Evolutionary conservation across 2,797 vertebrate species (phyloP).

Genomic region (Gephyroberyx darwinii): DNA sequence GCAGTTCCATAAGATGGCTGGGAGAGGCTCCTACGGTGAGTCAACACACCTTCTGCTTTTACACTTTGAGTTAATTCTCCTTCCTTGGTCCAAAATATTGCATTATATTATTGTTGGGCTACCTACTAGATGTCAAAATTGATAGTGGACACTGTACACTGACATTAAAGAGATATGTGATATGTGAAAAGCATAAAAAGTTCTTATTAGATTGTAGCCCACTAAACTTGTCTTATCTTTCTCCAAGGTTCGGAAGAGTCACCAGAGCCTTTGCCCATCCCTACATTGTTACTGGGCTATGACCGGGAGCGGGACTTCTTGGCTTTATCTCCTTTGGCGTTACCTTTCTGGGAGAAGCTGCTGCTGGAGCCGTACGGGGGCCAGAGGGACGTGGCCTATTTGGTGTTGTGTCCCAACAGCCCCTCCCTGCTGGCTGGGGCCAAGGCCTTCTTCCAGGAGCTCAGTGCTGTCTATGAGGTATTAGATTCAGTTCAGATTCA

Average conservation of each 20-base stretch:
- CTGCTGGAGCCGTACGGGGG: slow-evolving; percentile 94
- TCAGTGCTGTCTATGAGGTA: slow-evolving; percentile 97
- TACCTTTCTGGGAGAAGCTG: slow-evolving; percentile 98
- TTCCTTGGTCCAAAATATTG: not conserved
- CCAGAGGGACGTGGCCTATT: slow-evolving; percentile 93
- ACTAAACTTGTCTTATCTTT: slow-evolving; percentile 6
- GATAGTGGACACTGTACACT: not conserved
- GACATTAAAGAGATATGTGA: not conserved
- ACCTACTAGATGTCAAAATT: not conserved
- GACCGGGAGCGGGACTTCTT: slow-evolving; percentile 92
- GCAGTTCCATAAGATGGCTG: slow-evolving; percentile 99
- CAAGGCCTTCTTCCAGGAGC: slow-evolving; percentile 95
- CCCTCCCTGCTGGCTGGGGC: slow-evolving; percentile 91
- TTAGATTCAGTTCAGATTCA: not conserved
- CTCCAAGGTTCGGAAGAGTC: slow-evolving; percentile 94
- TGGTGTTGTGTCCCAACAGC: slow-evolving; percentile 96
- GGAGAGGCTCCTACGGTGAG: slow-evolving; percentile 96
- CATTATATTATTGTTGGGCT: not conserved
- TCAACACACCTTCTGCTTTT: not conserved
- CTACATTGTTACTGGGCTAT: slow-evolving; percentile 92
- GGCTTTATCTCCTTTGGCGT: slow-evolving; percentile 93
- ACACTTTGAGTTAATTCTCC: not conserved
- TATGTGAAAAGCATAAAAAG: not conserved
- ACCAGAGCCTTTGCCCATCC: slow-evolving; percentile 94
- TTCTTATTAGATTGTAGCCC: not conserved